These are phyloP conservation scores for Siderastrea radians DNA, from an alignment of 92 coral and sea anemone species.

Conservation along the genomic window DNA sequence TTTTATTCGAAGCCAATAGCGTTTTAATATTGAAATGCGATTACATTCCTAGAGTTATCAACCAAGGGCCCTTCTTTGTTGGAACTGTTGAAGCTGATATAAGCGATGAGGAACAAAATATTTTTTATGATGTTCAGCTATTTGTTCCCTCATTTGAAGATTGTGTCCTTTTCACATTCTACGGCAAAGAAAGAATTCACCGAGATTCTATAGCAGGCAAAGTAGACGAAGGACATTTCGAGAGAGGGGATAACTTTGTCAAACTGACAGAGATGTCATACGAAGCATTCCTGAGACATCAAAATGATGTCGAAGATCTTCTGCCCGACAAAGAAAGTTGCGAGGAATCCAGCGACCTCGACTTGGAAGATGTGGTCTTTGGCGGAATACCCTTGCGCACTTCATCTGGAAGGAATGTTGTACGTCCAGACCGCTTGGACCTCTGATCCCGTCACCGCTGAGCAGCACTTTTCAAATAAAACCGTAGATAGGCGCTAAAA, in stretches of 20 bases:
- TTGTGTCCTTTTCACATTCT: conserved; percentile 22
- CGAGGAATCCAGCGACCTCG: conserved; percentile 44
- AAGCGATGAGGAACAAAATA: conserved; percentile 25
- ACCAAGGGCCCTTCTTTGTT: conserved; percentile 16
- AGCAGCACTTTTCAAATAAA: too few species aligned
- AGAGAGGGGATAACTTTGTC: conserved; percentile 35
- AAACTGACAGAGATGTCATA: conserved; percentile 45
- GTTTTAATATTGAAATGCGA: background rate
- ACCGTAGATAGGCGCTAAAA: too few species aligned
- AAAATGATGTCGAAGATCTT: conserved; percentile 45
- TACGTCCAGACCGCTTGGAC: conserved; percentile 38
- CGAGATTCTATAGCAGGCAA: conserved; percentile 50
- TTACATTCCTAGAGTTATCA: background rate
- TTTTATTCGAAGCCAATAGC: conserved; percentile 29
- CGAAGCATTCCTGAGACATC: conserved; percentile 43
- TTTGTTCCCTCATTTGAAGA: conserved; percentile 34
- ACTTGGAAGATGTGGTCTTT: conserved; percentile 36
- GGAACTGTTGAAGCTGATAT: conserved; percentile 22
- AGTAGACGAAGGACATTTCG: conserved; percentile 46
- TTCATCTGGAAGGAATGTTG: conserved; percentile 19
- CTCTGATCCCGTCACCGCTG: background rate
- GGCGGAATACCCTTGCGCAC: conserved; percentile 27
- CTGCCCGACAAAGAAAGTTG: conserved; percentile 46
- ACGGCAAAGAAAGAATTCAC: conserved; percentile 3
- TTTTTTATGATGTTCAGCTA: conserved; percentile 1